A percentile compares a stretch with the other conserved stretches of the same genome.
phyloP scores from a whole-genome alignment of 2,797 vertebrate genomes.

The Fistularia commersonii region DNA sequence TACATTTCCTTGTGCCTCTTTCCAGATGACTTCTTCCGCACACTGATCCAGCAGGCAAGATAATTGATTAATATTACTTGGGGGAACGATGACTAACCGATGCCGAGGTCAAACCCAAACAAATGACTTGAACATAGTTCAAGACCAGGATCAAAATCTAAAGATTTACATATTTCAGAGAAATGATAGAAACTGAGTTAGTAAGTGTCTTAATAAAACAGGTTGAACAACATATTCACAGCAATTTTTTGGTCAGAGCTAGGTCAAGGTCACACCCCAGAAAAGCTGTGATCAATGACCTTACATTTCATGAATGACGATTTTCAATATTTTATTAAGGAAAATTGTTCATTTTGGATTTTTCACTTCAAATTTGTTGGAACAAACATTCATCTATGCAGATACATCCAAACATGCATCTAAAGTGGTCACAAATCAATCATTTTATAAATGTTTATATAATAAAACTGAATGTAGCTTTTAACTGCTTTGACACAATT shows the following conservation, averaged over 20 bases:
- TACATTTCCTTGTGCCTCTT: slow-evolving; percentile 80
- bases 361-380: too few species aligned
- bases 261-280: slow-evolving; percentile 38
- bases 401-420: too few species aligned
- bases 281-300: too few species aligned
- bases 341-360: too few species aligned
- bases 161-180: slow-evolving; percentile 41
- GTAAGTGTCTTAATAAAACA: slow-evolving; percentile 18
- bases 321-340: too few species aligned
- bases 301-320: too few species aligned
- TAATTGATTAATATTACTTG: slow-evolving; percentile 87
- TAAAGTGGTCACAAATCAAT: too few species aligned
- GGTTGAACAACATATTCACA: neutral
- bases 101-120: slow-evolving; percentile 74
- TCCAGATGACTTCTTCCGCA: slow-evolving; percentile 82
- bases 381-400: too few species aligned
- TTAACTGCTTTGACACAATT: too few species aligned
- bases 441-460: too few species aligned
- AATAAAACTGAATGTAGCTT: too few species aligned
- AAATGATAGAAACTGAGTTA: slow-evolving; percentile 30
- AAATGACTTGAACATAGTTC: slow-evolving; percentile 59
- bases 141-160: slow-evolving; percentile 48
- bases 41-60: slow-evolving; percentile 77
- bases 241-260: neutral
- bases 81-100: slow-evolving; percentile 80